These are phyloP conservation scores for Augochlorella aurata DNA, from an alignment of 2,888 invertebrate genomes.

Conservation along the genomic window DNA sequence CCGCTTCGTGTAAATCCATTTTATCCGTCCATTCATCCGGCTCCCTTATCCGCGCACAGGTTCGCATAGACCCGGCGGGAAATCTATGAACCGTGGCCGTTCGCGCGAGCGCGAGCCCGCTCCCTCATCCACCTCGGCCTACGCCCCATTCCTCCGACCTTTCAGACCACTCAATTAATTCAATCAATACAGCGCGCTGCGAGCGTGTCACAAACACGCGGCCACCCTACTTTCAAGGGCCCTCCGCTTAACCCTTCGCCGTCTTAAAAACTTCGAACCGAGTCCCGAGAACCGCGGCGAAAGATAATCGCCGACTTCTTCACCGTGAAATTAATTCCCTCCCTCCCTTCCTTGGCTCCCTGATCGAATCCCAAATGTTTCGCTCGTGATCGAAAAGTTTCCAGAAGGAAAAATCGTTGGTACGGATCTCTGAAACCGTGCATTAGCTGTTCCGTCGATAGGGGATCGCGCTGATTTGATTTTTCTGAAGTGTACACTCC, in stretches of 20 bases:
- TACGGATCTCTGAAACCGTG: background rate
- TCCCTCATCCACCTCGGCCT: conserved; percentile 4
- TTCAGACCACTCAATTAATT: conserved; percentile 64
- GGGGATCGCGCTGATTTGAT: background rate
- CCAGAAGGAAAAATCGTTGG: background rate
- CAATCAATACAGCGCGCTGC: conserved; percentile 53
- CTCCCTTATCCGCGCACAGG: conserved; percentile 29
- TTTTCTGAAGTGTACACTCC: background rate
- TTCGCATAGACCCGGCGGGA: conserved; percentile 41
- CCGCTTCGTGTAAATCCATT: conserved; percentile 63
- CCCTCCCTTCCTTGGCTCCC: background rate
- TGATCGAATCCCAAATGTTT: conserved; percentile 6
- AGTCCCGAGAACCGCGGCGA: background rate
- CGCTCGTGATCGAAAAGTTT: background rate
- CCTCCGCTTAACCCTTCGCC: conserved; percentile 25
- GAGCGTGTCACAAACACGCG: conserved; percentile 62
- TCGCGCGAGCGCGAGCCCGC: background rate
- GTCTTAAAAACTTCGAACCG: conserved; percentile 37
- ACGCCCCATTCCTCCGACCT: conserved; percentile 31
- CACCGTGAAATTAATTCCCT: conserved; percentile 13
- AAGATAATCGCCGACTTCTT: conserved; percentile 27
- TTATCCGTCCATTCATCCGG: conserved; percentile 61
- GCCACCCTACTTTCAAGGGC: conserved; percentile 33
- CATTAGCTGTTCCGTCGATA: background rate
- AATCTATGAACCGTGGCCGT: conserved; percentile 59